A percentile compares a stretch with the other conserved stretches of the same genome.
These are phyloP conservation scores for Phlogophora meticulosa DNA, from an alignment of 2,888 invertebrate species.

Conservation along the genomic window DNA sequence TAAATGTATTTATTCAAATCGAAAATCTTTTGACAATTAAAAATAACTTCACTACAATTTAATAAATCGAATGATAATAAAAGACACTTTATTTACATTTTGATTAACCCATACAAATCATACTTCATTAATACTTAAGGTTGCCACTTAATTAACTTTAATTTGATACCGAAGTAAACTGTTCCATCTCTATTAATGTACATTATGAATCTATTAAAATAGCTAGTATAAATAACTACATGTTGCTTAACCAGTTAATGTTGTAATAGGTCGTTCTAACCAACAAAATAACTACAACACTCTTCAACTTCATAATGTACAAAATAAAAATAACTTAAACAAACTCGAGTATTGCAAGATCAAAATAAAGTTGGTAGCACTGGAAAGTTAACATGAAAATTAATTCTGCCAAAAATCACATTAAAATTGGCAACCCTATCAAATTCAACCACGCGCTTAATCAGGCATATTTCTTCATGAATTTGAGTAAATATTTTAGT, in stretches of 20 bases:
- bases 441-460: conserved; percentile 29
- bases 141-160: conserved; percentile 35
- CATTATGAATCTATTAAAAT: conserved; percentile 2
- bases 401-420: conserved; percentile 5
- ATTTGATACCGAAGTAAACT: background rate
- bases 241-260: too few species aligned
- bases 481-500: conserved; percentile 87
- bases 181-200: background rate
- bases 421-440: conserved; percentile 22
- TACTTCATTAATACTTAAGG: conserved; percentile 35
- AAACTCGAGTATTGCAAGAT: background rate
- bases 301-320: background rate
- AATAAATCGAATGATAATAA: conserved; percentile 36
- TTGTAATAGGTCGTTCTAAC: too few species aligned
- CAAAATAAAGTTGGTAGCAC: conserved; percentile 1
- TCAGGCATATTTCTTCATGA: conserved; percentile 89
- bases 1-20: conserved; percentile 54
- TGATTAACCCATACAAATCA: conserved; percentile 36
- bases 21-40: conserved; percentile 36
- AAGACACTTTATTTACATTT: conserved; percentile 60
- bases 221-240: too few species aligned
- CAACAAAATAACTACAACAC: too few species aligned
- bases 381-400: conserved; percentile 10
- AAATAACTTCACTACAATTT: conserved; percentile 46
- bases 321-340: too few species aligned